Evolutionary conservation across 2,113 vertebrate genomes (phyloP).

Genomic region (Vicugna pacos): DNA sequence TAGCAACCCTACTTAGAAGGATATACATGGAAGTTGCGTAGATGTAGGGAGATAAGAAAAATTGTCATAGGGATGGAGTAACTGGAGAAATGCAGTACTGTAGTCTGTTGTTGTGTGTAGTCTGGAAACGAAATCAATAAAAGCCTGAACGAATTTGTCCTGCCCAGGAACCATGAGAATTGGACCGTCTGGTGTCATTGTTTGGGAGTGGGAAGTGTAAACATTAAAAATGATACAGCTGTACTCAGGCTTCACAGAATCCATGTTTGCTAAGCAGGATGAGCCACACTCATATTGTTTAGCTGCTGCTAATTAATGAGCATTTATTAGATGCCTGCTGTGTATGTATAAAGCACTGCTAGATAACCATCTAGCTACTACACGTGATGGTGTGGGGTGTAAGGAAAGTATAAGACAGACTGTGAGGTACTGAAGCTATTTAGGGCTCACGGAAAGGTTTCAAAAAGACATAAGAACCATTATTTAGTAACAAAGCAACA

Average conservation of each 20-base stretch:
- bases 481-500: not conserved
- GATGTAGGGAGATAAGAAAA: constrained; percentile 30
- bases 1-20: not conserved
- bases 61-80: constrained; percentile 53
- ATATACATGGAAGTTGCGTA: not conserved
- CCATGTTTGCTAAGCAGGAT: not conserved
- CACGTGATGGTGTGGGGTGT: not conserved
- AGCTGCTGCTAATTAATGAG: not conserved
- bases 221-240: not conserved
- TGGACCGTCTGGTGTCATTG: not conserved
- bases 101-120: constrained; percentile 62
- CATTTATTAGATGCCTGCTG: constrained; percentile 1
- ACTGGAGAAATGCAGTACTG: constrained; percentile 45
- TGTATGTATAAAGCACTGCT: not conserved
- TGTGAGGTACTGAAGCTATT: not conserved
- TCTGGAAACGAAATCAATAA: constrained; percentile 55
- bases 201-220: not conserved
- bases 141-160: constrained; percentile 52
- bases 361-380: not conserved
- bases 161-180: not conserved
- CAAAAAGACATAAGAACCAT: not conserved
- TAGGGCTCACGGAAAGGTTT: not conserved
- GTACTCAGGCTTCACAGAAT: not conserved
- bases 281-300: not conserved
- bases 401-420: not conserved